Percentiles rank a stretch among this genome's conserved stretches.
phyloP scores from a whole-genome alignment of 2,888 invertebrate species.

The Alsophila aescularia region DNA sequence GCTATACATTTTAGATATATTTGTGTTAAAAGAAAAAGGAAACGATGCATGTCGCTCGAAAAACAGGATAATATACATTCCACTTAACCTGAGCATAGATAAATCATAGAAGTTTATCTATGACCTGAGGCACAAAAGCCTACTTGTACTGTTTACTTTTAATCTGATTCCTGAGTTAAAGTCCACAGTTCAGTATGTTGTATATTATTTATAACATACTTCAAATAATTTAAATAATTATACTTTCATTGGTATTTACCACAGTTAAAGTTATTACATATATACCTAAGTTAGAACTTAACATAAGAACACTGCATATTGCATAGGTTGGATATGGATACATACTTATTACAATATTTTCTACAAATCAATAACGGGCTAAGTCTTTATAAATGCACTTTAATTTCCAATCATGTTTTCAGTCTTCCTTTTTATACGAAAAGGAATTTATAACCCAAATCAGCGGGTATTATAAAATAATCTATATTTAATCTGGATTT shows the following conservation, averaged over 20 bases:
- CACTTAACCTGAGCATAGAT: too few relatives aligned
- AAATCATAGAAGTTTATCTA: too few relatives aligned
- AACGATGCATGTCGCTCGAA: too few relatives aligned
- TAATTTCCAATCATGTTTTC: conserved; percentile 28
- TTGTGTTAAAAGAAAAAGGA: too few relatives aligned
- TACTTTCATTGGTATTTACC: conserved; percentile 22
- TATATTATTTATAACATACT: conserved; percentile 5
- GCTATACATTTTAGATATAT: too few relatives aligned
- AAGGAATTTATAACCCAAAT: conserved; percentile 15
- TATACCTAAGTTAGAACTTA: conserved; percentile 13
- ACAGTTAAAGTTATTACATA: conserved; percentile 7
- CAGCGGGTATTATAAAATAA: not conserved
- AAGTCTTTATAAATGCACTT: conserved; percentile 36
- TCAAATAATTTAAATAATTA: conserved; percentile 5
- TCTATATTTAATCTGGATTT: not conserved
- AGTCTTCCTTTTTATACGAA: conserved; percentile 33
- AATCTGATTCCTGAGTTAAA: not conserved
- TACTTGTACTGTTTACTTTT: too few relatives aligned
- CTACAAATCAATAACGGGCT: conserved; percentile 11
- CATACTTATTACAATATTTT: not conserved
- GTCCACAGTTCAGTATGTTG: not conserved
- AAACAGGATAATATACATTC: too few relatives aligned
- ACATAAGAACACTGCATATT: not conserved
- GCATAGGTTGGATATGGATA: not conserved
- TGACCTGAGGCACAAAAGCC: too few relatives aligned